Conservation (phyloP, 1,140 invertebrate genomes). For the Halesus radiatus region DNA sequence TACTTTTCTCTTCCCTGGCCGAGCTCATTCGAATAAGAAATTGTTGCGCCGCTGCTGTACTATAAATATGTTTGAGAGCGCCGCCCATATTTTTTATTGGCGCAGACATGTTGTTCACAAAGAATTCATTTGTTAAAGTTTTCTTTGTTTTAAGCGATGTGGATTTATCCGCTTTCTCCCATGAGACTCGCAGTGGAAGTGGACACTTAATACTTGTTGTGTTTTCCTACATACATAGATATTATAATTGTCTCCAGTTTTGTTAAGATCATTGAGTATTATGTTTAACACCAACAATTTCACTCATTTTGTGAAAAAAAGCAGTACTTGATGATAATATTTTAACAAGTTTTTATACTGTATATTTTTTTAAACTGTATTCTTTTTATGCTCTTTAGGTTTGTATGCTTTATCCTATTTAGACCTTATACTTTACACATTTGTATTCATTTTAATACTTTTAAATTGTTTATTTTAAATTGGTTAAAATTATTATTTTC, state of each 20-base stretch:
- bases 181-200: background rate
- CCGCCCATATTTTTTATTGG: constrained; percentile 42
- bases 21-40: constrained; percentile 56
- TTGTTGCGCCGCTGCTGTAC: constrained; percentile 24
- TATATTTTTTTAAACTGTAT: no score
- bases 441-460: no score
- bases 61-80: constrained; percentile 19
- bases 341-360: no score
- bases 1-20: constrained; percentile 51
- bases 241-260: background rate
- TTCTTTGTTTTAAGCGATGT: constrained; percentile 43
- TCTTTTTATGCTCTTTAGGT: no score
- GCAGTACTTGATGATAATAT: no score
- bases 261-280: background rate
- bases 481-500: no score
- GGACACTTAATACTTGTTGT: background rate
- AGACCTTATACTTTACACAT: no score
- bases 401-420: no score
- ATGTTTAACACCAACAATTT: no score
- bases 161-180: constrained; percentile 9
- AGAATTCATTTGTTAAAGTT: constrained; percentile 54
- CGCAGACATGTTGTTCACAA: constrained; percentile 48
- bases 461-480: no score
- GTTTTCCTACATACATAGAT: background rate
- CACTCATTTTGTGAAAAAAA: no score